These are phyloP conservation scores for Metellina segmentata DNA, from an alignment of 2,888 invertebrate species.

Conservation along the genomic window DNA sequence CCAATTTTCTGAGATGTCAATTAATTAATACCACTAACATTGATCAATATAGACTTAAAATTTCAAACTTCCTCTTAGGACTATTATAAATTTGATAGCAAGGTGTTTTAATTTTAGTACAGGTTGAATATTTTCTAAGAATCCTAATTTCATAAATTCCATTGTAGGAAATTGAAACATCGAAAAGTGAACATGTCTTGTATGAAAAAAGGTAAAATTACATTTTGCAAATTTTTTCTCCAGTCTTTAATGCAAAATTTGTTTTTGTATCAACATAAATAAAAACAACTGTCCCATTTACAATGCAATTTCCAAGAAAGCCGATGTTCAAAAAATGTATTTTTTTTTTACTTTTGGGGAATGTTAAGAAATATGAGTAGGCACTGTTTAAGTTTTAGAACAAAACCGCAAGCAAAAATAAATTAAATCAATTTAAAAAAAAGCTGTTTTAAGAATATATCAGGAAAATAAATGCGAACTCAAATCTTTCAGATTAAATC, in stretches of 20 bases:
- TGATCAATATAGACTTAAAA: neutral
- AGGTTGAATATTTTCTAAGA: neutral
- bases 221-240: neutral
- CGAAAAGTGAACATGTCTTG: neutral
- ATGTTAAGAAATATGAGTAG: too few relatives aligned
- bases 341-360: neutral
- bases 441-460: too few relatives aligned
- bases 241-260: neutral
- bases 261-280: neutral
- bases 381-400: too few relatives aligned
- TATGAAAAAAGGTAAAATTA: conserved; percentile 21
- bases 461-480: too few relatives aligned
- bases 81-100: neutral
- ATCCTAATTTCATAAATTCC: neutral
- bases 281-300: neutral
- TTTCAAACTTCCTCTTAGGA: neutral
- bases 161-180: neutral
- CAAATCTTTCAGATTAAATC: too few relatives aligned
- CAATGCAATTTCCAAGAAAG: too few relatives aligned
- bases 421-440: too few relatives aligned
- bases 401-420: too few relatives aligned
- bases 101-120: neutral
- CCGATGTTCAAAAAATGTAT: too few relatives aligned
- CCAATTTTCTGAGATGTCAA: too few relatives aligned
- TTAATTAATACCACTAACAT: too few relatives aligned